Conservation (phyloP, 2,113 vertebrate genomes). For the Eulacestoma nigropectus region DNA sequence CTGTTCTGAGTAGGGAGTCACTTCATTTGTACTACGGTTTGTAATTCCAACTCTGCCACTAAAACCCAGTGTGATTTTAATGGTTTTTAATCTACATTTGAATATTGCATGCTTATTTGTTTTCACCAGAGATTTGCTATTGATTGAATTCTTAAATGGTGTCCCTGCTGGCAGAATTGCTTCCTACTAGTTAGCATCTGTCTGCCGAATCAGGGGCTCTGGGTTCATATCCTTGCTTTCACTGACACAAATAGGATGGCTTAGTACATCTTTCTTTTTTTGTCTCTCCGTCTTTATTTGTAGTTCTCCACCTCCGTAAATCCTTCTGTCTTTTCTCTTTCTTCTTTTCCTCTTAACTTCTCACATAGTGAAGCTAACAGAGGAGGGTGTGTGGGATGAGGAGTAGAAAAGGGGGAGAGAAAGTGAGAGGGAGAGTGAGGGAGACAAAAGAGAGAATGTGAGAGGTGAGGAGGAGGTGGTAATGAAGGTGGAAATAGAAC, state of each 20-base stretch:
- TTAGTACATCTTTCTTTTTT: conserved; percentile 48
- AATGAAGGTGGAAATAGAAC: conserved; percentile 56
- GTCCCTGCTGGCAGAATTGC: conserved; percentile 35
- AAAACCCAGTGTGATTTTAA: conserved; percentile 33
- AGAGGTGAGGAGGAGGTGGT: conserved; percentile 56
- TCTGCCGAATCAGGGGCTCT: not conserved
- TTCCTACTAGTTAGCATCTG: conserved; percentile 50
- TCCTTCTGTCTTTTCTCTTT: conserved; percentile 53
- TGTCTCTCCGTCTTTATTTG: conserved; percentile 31
- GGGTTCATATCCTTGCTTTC: conserved; percentile 28
- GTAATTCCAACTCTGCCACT: not conserved
- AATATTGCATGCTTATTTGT: conserved; percentile 41
- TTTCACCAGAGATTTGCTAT: conserved; percentile 44
- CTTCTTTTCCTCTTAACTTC: conserved; percentile 31
- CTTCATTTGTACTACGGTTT: not conserved
- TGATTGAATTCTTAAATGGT: conserved; percentile 44
- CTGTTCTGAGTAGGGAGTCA: not conserved
- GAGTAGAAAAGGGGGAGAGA: conserved; percentile 20
- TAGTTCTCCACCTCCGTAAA: conserved; percentile 41
- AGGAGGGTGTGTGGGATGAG: conserved; percentile 54
- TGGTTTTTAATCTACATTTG: conserved; percentile 41
- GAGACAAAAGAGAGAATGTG: conserved; percentile 54
- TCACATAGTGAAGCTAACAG: conserved; percentile 22
- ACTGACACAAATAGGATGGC: conserved; percentile 43
- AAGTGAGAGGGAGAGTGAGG: conserved; percentile 21